Conservation (phyloP, 2,113 vertebrate genomes). For the Ophthalmolycus amberensis region DNA sequence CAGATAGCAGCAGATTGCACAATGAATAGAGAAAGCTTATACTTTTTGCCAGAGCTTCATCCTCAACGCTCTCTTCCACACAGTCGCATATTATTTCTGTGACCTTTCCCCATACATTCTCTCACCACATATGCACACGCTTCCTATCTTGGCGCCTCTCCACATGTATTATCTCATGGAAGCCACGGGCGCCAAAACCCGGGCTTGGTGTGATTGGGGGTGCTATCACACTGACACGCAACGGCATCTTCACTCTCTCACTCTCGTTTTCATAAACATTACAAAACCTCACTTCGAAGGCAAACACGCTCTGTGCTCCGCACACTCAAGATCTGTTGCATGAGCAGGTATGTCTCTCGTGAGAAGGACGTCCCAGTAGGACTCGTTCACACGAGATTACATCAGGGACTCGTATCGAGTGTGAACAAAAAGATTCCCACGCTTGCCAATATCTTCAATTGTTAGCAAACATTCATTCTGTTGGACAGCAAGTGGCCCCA, state of each 20-base stretch:
- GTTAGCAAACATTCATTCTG: conserved; percentile 1
- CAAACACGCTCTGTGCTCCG: conserved; percentile 7
- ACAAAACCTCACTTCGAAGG: conserved; percentile 19
- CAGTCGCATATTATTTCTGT: conserved; percentile 45
- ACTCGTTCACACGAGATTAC: conserved; percentile 22
- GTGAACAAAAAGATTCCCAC: conserved; percentile 19
- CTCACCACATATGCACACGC: conserved; percentile 54
- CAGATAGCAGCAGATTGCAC: conserved; percentile 45
- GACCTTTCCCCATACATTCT: conserved; percentile 59
- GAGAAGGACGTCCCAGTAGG: conserved; percentile 13
- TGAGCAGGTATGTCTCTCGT: conserved; percentile 32
- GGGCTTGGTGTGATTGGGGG: conserved; percentile 33
- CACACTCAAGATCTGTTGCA: conserved; percentile 9
- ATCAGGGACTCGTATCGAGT: conserved; percentile 3
- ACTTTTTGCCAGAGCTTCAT: conserved; percentile 30
- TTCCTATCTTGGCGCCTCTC: conserved; percentile 47
- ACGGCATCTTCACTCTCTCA: not conserved
- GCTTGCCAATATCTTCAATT: not conserved
- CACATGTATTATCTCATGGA: conserved; percentile 46
- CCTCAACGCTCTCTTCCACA: conserved; percentile 18
- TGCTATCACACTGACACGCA: conserved; percentile 1
- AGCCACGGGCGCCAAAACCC: conserved; percentile 51
- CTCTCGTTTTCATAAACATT: conserved; percentile 4
- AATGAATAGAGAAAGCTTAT: conserved; percentile 25
- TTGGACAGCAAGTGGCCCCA: not conserved